These are phyloP conservation scores for Pempheris klunzingeri DNA, from an alignment of 2,797 vertebrate genomes.

Conservation along the genomic window DNA sequence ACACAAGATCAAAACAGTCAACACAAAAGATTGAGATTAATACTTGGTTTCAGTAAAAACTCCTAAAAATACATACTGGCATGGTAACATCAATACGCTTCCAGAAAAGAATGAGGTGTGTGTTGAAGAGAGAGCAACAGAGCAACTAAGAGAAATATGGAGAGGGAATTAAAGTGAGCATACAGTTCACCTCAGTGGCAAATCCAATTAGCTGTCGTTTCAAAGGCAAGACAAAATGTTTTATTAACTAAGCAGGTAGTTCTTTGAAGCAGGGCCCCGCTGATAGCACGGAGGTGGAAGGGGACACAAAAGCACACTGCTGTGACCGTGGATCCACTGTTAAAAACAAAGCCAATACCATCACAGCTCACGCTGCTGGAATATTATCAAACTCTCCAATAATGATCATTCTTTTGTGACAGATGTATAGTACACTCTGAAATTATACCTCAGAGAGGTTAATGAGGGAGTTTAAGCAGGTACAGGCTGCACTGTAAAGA, in stretches of 20 bases:
- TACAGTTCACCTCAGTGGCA: slow-evolving; percentile 43
- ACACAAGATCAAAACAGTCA: slow-evolving; percentile 4
- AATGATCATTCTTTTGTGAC: slow-evolving; percentile 55
- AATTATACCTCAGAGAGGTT: slow-evolving; percentile 50
- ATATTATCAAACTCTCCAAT: slow-evolving; percentile 48
- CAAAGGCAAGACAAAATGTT: slow-evolving; percentile 77
- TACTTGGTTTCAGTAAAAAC: slow-evolving; percentile 26
- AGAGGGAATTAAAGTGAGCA: slow-evolving; percentile 30
- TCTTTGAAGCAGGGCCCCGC: slow-evolving; percentile 68
- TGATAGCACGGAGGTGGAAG: slow-evolving; percentile 73
- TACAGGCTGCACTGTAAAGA: slow-evolving; percentile 27
- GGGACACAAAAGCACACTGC: slow-evolving; percentile 68
- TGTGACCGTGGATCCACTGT: slow-evolving; percentile 59
- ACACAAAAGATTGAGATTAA: slow-evolving; percentile 31
- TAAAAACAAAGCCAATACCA: slow-evolving; percentile 70
- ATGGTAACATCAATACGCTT: neutral
- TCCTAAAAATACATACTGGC: slow-evolving; percentile 8
- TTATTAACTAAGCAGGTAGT: slow-evolving; percentile 81
- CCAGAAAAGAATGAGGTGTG: slow-evolving; percentile 2
- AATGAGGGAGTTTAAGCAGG: slow-evolving; percentile 39
- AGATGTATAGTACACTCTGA: slow-evolving; percentile 31
- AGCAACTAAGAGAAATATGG: slow-evolving; percentile 19
- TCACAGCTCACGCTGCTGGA: slow-evolving; percentile 48
- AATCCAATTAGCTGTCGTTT: slow-evolving; percentile 67
- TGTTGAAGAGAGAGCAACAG: slow-evolving; percentile 1